A percentile compares a stretch with the other conserved stretches of the same genome.
These are phyloP conservation scores for Sebastes elongatus DNA, from an alignment of 2,797 vertebrate species.

Conservation along the genomic window DNA sequence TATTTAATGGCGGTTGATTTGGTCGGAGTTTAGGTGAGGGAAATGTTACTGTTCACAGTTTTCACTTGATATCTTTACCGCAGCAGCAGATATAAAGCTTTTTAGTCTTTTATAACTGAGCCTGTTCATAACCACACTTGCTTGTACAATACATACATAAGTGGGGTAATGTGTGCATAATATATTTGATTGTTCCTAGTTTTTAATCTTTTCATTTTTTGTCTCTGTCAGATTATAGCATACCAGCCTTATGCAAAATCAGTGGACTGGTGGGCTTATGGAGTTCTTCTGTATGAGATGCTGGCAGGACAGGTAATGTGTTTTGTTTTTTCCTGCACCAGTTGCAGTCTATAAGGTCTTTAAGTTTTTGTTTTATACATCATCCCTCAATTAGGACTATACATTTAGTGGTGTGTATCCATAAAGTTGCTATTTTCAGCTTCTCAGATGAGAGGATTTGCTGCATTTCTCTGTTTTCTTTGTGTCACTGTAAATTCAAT, in stretches of 20 bases:
- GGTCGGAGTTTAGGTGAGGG: conserved; percentile 12
- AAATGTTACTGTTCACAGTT: neutral
- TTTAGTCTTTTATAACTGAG: neutral
- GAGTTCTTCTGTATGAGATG: conserved; percentile 98
- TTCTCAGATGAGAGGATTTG: too few species aligned
- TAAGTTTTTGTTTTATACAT: neutral
- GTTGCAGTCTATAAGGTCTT: neutral
- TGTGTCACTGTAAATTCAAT: too few species aligned
- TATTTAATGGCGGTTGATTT: conserved; percentile 55
- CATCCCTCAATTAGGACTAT: neutral
- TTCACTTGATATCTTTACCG: neutral
- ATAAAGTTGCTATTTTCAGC: too few species aligned
- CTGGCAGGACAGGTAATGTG: conserved; percentile 93
- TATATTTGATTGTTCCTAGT: neutral
- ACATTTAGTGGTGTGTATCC: neutral
- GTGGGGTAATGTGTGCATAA: neutral
- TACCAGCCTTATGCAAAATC: conserved; percentile 98
- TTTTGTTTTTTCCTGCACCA: neutral
- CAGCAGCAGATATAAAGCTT: neutral
- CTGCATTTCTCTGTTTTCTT: too few species aligned
- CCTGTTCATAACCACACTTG: neutral
- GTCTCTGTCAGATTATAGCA: conserved; percentile 91
- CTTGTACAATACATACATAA: neutral
- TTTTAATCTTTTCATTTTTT: neutral
- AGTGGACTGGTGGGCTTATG: conserved; percentile 99